Evolutionary conservation across 2,113 vertebrate genomes (phyloP).

Genomic region (Rattus norvegicus): DNA sequence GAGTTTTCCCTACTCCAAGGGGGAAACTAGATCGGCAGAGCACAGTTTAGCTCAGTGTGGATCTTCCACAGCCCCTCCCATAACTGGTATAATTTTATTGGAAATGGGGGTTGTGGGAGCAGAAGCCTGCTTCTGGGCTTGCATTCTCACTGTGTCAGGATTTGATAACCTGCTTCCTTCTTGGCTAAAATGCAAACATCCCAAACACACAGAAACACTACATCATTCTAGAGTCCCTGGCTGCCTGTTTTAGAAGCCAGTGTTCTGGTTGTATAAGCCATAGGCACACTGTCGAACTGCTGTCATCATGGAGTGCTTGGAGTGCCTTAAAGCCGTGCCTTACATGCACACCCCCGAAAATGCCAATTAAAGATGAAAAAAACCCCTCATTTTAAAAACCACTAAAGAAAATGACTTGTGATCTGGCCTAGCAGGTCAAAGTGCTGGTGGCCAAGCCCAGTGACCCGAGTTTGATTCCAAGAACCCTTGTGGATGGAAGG

Average conservation of each 20-base stretch:
- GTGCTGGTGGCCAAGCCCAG: not conserved
- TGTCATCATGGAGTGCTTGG: not conserved
- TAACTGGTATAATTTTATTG: not conserved
- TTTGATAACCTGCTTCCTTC: not conserved
- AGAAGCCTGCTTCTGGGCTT: not conserved
- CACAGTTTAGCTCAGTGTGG: not conserved
- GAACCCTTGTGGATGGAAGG: not conserved
- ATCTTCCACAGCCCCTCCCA: not conserved
- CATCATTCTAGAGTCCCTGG: not conserved
- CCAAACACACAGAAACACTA: not conserved
- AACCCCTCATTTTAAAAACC: conserved; percentile 5
- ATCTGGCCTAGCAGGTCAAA: not conserved
- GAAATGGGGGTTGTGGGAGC: not conserved
- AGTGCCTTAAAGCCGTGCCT: not conserved
- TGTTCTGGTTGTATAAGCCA: no score
- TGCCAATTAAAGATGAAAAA: not conserved
- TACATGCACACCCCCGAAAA: not conserved
- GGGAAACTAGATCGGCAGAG: conserved; percentile 41
- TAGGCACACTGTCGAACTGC: not conserved
- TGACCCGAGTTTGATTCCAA: not conserved
- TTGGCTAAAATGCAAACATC: conserved; percentile 32
- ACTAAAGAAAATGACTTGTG: not conserved
- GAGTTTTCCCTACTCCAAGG: not conserved
- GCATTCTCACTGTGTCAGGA: not conserved
- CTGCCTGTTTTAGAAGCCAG: not conserved